A percentile compares a stretch with the other conserved stretches of the same genome.
Conservation (phyloP, 2,888 invertebrate genomes). For the Archips xylosteana region DNA sequence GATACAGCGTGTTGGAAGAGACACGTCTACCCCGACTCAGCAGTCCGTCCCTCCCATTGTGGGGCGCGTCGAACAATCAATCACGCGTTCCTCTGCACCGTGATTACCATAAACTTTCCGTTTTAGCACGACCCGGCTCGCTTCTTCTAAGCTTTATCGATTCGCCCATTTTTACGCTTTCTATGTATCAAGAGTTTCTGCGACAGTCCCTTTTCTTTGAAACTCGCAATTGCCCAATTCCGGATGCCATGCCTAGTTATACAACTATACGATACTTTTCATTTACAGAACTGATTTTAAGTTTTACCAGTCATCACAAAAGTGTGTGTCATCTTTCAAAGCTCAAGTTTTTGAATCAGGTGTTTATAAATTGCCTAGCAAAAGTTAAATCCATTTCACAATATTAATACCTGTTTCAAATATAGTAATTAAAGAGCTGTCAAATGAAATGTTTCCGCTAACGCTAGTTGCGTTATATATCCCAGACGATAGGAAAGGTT, state of each 20-base stretch:
- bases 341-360: conserved; percentile 5
- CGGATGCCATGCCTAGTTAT: conserved; percentile 64
- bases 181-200: conserved; percentile 71
- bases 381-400: neutral
- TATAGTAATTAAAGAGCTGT: conserved; percentile 1
- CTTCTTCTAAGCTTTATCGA: conserved; percentile 81
- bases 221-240: conserved; percentile 78
- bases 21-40: conserved; percentile 53
- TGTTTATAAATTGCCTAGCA: neutral
- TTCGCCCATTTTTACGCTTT: conserved; percentile 76
- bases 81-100: conserved; percentile 76
- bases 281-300: conserved; percentile 45
- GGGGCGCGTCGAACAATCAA: conserved; percentile 76
- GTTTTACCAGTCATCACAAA: conserved; percentile 39
- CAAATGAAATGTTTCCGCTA: conserved; percentile 2
- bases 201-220: conserved; percentile 77
- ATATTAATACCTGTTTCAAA: neutral
- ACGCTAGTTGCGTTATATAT: neutral
- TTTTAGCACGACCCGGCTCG: conserved; percentile 77
- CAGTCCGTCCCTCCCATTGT: conserved; percentile 50
- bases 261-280: conserved; percentile 49
- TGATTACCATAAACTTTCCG: conserved; percentile 85
- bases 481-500: neutral
- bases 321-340: conserved; percentile 6
- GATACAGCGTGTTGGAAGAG: conserved; percentile 50